Evolutionary conservation across 2,888 invertebrate genomes (phyloP).

Genomic region (Drosophila greeni): DNA sequence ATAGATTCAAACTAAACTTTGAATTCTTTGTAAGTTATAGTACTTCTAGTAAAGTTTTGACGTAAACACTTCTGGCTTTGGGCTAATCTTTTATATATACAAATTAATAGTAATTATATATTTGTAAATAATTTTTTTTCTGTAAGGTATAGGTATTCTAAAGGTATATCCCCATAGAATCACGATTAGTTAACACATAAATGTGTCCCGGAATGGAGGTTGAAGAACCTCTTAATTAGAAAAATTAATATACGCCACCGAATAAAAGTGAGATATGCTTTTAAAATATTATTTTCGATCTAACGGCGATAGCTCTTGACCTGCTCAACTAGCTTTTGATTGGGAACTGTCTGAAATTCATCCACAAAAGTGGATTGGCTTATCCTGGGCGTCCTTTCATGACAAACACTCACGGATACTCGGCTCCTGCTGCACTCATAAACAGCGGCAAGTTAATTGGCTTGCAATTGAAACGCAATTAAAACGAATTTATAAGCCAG

Average conservation of each 20-base stretch:
- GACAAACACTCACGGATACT: conserved; percentile 1
- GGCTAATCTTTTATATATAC: not conserved
- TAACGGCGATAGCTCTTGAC: not conserved
- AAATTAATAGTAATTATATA: not conserved
- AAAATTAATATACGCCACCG: not conserved
- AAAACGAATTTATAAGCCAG: conserved; percentile 61
- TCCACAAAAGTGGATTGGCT: not conserved
- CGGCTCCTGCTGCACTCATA: conserved; percentile 16
- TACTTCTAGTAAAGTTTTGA: not conserved
- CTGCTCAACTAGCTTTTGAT: conserved; percentile 5
- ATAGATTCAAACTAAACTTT: too few relatives aligned
- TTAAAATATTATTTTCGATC: not conserved
- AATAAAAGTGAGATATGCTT: not conserved
- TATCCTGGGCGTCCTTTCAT: not conserved
- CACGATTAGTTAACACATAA: not conserved
- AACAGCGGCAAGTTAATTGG: conserved; percentile 55
- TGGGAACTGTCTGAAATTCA: not conserved
- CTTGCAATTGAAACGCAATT: conserved; percentile 67
- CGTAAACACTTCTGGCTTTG: not conserved
- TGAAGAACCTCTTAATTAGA: not conserved
- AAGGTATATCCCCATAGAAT: not conserved
- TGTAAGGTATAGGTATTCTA: not conserved
- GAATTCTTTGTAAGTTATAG: not conserved
- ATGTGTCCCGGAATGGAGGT: not conserved
- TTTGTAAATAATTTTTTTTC: not conserved